A percentile compares a stretch with the other conserved stretches of the same genome.
Conservation (phyloP, 2,888 invertebrate genomes). For the Drosophila anomalata region DNA sequence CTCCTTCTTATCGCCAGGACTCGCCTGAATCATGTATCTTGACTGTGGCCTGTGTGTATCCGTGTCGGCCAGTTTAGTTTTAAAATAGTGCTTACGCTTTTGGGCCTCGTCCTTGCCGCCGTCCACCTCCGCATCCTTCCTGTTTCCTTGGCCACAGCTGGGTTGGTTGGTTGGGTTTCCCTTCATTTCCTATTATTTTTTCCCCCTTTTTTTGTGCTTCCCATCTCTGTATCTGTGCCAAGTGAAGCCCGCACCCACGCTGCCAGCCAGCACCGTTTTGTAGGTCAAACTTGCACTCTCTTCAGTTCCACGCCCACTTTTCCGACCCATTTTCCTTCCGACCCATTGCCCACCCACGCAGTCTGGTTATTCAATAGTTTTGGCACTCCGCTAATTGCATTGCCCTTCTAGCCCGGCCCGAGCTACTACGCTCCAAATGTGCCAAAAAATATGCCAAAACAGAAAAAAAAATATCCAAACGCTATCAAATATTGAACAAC, state of each 20-base stretch:
- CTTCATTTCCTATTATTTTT: constrained; percentile 27
- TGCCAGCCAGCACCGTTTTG: constrained; percentile 19
- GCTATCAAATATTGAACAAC: constrained; percentile 12
- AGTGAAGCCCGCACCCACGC: constrained; percentile 35
- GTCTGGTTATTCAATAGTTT: constrained; percentile 68
- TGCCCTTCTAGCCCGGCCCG: constrained; percentile 59
- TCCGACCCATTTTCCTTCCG: background rate
- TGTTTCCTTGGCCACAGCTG: constrained; percentile 26
- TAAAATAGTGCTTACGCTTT: constrained; percentile 29
- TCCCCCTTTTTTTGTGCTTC: background rate
- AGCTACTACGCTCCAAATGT: constrained; percentile 70
- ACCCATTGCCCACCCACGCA: constrained; percentile 3
- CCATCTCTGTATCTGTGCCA: constrained; percentile 35
- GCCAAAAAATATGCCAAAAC: constrained; percentile 40
- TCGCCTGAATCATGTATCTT: constrained; percentile 39
- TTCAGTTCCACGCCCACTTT: constrained; percentile 12
- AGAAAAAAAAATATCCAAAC: background rate
- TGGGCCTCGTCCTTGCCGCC: constrained; percentile 3
- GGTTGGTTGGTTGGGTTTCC: constrained; percentile 9
- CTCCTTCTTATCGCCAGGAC: constrained; percentile 19
- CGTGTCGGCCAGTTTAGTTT: constrained; percentile 53
- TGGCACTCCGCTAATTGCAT: constrained; percentile 70
- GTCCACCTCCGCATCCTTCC: constrained; percentile 13
- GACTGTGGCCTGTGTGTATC: constrained; percentile 14
- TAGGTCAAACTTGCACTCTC: constrained; percentile 46